Percentiles rank a stretch among this genome's conserved stretches.
Evolutionary conservation across 2,888 invertebrate genomes (phyloP).

Genomic region (Patella pellucida): DNA sequence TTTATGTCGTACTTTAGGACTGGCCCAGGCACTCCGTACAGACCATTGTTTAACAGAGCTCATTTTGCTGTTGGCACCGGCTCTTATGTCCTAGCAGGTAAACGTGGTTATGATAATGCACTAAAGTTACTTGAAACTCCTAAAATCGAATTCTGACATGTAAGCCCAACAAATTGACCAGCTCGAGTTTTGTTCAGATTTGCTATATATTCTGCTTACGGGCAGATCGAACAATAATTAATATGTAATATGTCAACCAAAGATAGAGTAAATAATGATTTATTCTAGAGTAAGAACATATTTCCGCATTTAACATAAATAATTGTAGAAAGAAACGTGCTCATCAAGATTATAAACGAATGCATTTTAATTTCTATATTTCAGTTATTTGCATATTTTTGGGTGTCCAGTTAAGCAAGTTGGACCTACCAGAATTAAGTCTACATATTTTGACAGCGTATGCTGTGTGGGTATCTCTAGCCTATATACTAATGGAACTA

Average conservation of each 20-base stretch:
- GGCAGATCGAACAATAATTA: too few species aligned
- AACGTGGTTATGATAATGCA: not conserved
- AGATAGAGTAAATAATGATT: too few species aligned
- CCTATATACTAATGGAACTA: not conserved
- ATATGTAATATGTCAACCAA: too few species aligned
- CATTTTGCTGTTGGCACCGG: constrained; percentile 2
- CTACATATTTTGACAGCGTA: not conserved
- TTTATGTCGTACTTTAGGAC: not conserved
- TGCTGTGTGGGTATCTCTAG: not conserved
- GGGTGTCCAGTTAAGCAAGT: not conserved
- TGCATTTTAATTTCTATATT: not conserved
- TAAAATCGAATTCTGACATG: too few species aligned
- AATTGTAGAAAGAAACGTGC: too few species aligned
- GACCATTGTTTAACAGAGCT: not conserved
- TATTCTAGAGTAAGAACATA: too few species aligned
- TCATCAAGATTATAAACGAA: too few species aligned
- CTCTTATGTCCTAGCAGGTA: not conserved
- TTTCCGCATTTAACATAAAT: too few species aligned
- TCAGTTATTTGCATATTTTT: not conserved
- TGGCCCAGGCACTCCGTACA: not conserved
- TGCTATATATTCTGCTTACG: too few species aligned
- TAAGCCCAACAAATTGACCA: too few species aligned
- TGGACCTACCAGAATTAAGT: not conserved
- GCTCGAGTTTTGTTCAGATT: too few species aligned
- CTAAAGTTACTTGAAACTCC: too few species aligned